Base-by-base conservation (phyloP, 64 coral and sea anemone species). In the Pocillopora verrucosa region DNA sequence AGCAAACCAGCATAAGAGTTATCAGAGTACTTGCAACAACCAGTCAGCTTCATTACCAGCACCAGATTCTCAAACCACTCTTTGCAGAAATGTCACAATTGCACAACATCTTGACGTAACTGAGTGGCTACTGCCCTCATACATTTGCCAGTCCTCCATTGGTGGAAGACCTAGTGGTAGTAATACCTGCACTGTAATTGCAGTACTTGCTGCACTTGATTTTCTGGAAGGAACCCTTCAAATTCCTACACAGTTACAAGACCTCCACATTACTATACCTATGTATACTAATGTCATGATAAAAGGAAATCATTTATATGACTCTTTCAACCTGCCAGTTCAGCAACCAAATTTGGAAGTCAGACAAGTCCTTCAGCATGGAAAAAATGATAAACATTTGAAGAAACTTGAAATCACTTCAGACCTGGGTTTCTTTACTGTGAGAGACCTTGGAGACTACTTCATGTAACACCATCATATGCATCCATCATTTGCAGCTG, bases 151-250 rank as follows among this genome's bases (percentile, higher is more conserved):
- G 16, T 34, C 78, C 61, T 35, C 78, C 11, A 62, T n/a, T 38
- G 61, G 61, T 73, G 77, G 88, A 1, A 72, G 36, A 16, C 19
- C 36, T 12, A 15, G 12, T 58, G 77, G 88, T 12, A 89, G 88
- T 58, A 80, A 89, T 81, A 76, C 88, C 26, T 89, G 88, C 60
- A 89, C 76, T 45, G 77, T 89, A 11, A 89, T 80, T 81, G 38
- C 88, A 61, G 36, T 83, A 17, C 51, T 90, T 61, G 73, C 65
- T 26, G 89, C n/a, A 82, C 13, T 3, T 13, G 45, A 82, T 24
- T 75, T 90, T 75, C 56, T 90, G 0, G 26, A 67, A 41, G 77
- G 65, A 5, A 56, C 16, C 24, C 62, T 90, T 56, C 19, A 6
- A 1, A 73, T 90, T 34, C 88, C 88, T 67, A 26, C 22, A 78